These are phyloP conservation scores for Pagetopsis macropterus DNA, from an alignment of 2,797 vertebrate genomes.

Conservation along the genomic window DNA sequence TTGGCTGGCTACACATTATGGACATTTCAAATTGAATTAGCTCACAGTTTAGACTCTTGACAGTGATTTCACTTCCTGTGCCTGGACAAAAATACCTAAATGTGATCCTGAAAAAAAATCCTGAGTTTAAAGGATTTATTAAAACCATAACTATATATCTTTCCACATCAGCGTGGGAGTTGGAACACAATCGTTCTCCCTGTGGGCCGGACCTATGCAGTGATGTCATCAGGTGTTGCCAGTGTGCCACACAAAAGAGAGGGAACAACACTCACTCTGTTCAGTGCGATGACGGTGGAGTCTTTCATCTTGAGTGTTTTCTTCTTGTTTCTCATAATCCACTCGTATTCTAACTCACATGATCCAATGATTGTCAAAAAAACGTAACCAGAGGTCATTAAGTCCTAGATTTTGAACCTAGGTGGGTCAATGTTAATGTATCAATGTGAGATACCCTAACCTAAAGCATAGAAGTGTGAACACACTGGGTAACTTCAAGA, in stretches of 20 bases:
- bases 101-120: slow-evolving; percentile 43
- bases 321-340: slow-evolving; percentile 29
- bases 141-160: slow-evolving; percentile 8
- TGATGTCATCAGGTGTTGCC: slow-evolving; percentile 68
- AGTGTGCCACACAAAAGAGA: slow-evolving; percentile 68
- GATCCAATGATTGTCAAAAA: slow-evolving; percentile 75
- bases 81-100: slow-evolving; percentile 54
- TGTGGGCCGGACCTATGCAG: slow-evolving; percentile 31
- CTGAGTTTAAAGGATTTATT: slow-evolving; percentile 38
- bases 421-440: slow-evolving; percentile 67
- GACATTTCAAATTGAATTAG: slow-evolving; percentile 31
- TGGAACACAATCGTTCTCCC: not conserved
- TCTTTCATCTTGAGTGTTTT: slow-evolving; percentile 85
- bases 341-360: slow-evolving; percentile 58
- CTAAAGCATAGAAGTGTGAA: slow-evolving; percentile 65
- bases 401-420: slow-evolving; percentile 60
- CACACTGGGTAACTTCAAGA: slow-evolving; percentile 67
- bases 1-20: slow-evolving; percentile 28
- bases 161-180: not conserved
- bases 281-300: slow-evolving; percentile 57
- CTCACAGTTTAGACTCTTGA: slow-evolving; percentile 16
- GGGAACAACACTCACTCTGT: slow-evolving; percentile 66
- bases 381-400: slow-evolving; percentile 77
- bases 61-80: slow-evolving; percentile 21
- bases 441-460: slow-evolving; percentile 66